Evolutionary conservation across 2,888 invertebrate species (phyloP), one percentile per base, ranked within the genome.

Genomic region (Ennomos fuscantarius): DNA sequence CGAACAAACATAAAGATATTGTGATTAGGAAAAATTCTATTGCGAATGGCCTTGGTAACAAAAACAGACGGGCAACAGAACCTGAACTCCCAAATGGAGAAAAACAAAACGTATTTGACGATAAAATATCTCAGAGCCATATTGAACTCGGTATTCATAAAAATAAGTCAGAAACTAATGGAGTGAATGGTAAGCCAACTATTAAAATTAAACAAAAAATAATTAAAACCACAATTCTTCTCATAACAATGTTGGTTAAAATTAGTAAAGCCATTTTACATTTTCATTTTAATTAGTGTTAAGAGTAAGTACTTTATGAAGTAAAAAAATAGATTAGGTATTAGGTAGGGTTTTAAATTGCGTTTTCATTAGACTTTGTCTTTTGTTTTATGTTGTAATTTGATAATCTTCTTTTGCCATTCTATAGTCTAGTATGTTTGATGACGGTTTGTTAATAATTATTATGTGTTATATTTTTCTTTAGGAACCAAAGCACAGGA

Each of bases 1-100:
- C 84, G 50, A 76, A 82, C 3, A 87, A 83, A 57, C 76, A 82
- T 49, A 81, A 82, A 60, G 71, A 81, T 52, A 77, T 79, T 48
- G 71, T 78, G 1, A 77, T 78, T 51, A 79, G 76, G 49, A 89
- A 82, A 65, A 75, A 79, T 55, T 80, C 85, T 1, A 66, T 73
- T 51, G 60, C 73, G 8, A 82, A 77, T 11, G 69, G 70, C 36
- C 79, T 80, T 45, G 58, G 68, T 11, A 72, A 70, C 34, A 74
- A 67, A 46, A 73, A 68, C 55, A 66, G 67, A 53, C 62, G 68
- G 50, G 63, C 65, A 34, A 75, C 66, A 9, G 74, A 76, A 33
- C 66, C 69, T 10, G 73, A 73, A 54, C 40, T 70, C 12, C 34
- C 13, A 10, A 74, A 72, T 60, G 62, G 68, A 69, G 63, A 74